Conservation (phyloP, 2,113 vertebrate genomes). For the Lepus americanus region DNA sequence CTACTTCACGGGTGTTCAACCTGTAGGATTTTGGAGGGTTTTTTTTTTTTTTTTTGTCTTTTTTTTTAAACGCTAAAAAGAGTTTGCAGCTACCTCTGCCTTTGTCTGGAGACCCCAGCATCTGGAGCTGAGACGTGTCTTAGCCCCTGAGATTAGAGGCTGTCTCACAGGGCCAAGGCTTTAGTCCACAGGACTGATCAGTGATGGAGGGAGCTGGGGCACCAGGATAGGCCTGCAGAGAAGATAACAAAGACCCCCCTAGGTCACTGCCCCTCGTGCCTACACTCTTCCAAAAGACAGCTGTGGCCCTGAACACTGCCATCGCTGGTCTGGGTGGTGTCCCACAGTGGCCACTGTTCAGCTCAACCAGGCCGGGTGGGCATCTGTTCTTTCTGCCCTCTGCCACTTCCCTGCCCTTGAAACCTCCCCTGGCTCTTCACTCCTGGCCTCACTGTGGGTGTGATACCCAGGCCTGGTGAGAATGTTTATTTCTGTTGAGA, state of each 20-base stretch:
- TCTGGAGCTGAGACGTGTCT: not conserved
- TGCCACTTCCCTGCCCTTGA: not conserved
- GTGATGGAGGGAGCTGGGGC: not conserved
- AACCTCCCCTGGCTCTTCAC: not conserved
- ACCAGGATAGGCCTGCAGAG: not conserved
- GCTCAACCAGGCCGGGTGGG: not conserved
- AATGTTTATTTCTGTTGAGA: not conserved
- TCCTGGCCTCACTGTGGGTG: not conserved
- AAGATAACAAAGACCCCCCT: not conserved
- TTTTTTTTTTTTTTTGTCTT: not conserved
- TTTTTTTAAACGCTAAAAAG: not conserved
- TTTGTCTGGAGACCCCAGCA: not conserved
- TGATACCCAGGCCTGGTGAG: not conserved
- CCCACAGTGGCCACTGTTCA: not conserved
- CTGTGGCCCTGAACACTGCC: not conserved
- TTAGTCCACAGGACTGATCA: not conserved
- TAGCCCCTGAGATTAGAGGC: not conserved
- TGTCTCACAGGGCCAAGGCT: not conserved
- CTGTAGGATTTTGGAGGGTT: not conserved
- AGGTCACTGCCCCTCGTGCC: rapidly evolving
- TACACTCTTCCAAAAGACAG: not conserved
- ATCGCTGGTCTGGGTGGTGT: rapidly evolving
- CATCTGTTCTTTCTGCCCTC: not conserved
- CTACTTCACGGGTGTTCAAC: not conserved
- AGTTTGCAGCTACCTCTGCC: not conserved